Evolutionary conservation across 35 echinoderm and acorn worm species (phyloP), one percentile per base, ranked within the genome.

Genomic region (Ophiothrix spiculata): DNA sequence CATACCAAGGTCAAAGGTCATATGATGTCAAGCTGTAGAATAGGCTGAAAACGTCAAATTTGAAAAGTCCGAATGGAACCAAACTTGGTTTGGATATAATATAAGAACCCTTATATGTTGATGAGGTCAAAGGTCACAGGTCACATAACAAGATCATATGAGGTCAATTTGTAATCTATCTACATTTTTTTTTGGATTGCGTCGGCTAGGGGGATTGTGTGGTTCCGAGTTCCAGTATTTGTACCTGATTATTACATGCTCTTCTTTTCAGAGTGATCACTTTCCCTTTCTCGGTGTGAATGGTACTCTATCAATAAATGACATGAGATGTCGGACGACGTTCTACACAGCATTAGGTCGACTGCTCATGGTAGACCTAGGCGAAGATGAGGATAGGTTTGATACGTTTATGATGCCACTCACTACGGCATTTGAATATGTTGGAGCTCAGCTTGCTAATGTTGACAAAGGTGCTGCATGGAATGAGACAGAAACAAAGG

Each of bases 231-330:
- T n/a, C n/a, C n/a, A n/a, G n/a, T n/a, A n/a, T n/a, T n/a, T n/a
- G n/a, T n/a, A n/a, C n/a, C n/a, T n/a, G n/a, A n/a, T n/a, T n/a
- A n/a, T n/a, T n/a, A n/a, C n/a, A n/a, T n/a, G n/a, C n/a, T n/a
- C n/a, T n/a, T n/a, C n/a, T n/a, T n/a, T 64, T 76, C 89, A 99
- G 96, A 99, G 96, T 77, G 86, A 90, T 73, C 96, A 99, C 86
- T 99, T 99, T 75, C 91, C 96, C 36, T 99, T 94, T 75, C 92
- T 99, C 75, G 96, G 96, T 56, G 86, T 93, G 45, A 99, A 99
- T 39, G 96, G 96, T 14, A 99, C 96, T 0, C 76, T 97, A 17
- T 94, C 96, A 17, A 86, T 99, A 6, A 85, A 94, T 63, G 96
- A 99, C 84, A 99, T 99, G 96, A 81, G 96, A 45, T 99, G 96